Base-by-base conservation (phyloP, 2,888 invertebrate genomes). In the Ophioninae sp. region DNA sequence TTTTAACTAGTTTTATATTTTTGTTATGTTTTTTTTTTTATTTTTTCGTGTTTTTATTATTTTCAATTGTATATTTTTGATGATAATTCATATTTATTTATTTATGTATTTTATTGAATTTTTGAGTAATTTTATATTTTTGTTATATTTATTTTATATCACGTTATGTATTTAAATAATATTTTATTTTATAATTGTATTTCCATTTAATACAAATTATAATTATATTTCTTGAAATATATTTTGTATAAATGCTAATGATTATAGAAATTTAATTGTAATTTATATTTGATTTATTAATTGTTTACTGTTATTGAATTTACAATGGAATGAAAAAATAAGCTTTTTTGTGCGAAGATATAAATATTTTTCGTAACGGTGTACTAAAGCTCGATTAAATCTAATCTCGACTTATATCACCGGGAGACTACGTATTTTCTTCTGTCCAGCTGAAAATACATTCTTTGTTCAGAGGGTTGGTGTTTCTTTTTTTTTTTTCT, bases 361-460 rank as follows among this genome's bases (percentile, higher is more conserved):
- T 81, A 83, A 81, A 78, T 72, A 78, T 72, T 67, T 81, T 56
- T 67, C 59, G 59, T 20, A 5, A 17, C 74, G 57, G 73, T 83
- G 85, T 88, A 89, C 89, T 92, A 92, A 91, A 91, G 88, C 88
- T 89, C 89, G 88, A 89, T 92, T 90, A 91, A 88, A 84, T 87
- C 88, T 91, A 91, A 92, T 89, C 89, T 90, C 90, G 90, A 92
- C 90, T 92, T 92, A 91, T 90, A 85, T 85, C 62, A 56, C 41
- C 62, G 13, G 20, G 56, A 13, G 65, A 57, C 37, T 57, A 57
- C 75, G 62, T 50, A 64, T 78, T 70, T 70, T 62, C 30, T 56
- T 39, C 30, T 64, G 50, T 56, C 41, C 50, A 6, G 65, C 69
- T 23, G 21, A 41, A 37, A 44, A 57, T n/a, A n/a, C 59, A 68